Evolutionary conservation across 2,888 invertebrate genomes (phyloP).

Genomic region (Oeneis ivallda): DNA sequence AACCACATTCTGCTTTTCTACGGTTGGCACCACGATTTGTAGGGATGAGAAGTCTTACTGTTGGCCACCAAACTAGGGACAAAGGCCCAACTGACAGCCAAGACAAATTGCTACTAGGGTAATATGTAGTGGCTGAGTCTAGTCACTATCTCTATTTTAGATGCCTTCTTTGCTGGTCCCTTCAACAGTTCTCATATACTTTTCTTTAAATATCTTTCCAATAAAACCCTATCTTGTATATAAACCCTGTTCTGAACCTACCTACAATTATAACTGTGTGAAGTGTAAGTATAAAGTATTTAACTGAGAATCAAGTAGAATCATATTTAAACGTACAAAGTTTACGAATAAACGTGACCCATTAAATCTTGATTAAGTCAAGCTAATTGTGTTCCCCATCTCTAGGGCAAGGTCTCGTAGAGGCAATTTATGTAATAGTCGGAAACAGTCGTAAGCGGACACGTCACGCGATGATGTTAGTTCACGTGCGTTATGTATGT

Average conservation of each 20-base stretch:
- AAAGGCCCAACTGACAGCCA: too few relatives aligned
- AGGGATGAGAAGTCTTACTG: too few relatives aligned
- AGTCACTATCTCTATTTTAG: not conserved
- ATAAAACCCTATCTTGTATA: too few relatives aligned
- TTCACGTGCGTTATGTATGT: not conserved
- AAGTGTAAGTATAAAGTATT: not conserved
- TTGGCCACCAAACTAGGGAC: too few relatives aligned
- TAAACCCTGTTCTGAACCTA: too few relatives aligned
- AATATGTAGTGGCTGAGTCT: too few relatives aligned
- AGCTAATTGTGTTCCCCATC: slow-evolving; percentile 25
- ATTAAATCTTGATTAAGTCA: slow-evolving; percentile 25
- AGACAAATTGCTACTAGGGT: too few relatives aligned
- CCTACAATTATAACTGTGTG: too few relatives aligned
- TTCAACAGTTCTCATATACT: too few relatives aligned
- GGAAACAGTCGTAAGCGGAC: slow-evolving; percentile 26
- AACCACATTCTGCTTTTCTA: too few relatives aligned
- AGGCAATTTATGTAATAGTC: slow-evolving; percentile 29
- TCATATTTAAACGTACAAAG: not conserved
- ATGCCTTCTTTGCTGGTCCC: not conserved
- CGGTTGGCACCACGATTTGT: too few relatives aligned
- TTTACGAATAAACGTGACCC: slow-evolving; percentile 5
- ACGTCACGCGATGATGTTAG: slow-evolving; percentile 15
- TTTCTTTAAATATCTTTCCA: too few relatives aligned
- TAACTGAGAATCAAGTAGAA: not conserved
- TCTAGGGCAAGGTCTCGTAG: slow-evolving; percentile 38